Evolutionary conservation across 2,797 vertebrate species (phyloP), one percentile per base, ranked within the genome.

Genomic region (Gadopsis marmoratus): DNA sequence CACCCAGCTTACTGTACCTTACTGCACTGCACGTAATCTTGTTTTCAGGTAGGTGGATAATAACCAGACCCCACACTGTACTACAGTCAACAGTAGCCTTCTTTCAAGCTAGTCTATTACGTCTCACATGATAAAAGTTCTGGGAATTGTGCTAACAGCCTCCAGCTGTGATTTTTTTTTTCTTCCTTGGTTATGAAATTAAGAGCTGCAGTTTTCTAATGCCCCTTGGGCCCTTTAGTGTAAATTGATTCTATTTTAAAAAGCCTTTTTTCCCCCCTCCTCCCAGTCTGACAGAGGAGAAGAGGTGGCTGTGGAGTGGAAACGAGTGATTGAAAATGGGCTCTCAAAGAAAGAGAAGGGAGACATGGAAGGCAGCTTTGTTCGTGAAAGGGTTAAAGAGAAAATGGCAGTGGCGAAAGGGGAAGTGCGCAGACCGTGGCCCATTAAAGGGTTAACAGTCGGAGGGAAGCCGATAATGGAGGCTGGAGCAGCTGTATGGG

Each of bases 171-270:
- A 60, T 2, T 76, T 74, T 66, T 82, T 72, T 61, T 59, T 58
- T 26, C 41, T 86, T 80, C 80, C 84, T 65, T 71, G 70, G 76
- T 93, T 88, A 83, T 88, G 72, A 86, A 91, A 94, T 92, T 91
- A 93, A 92, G 89, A 87, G 89, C 78, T 81, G 88, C 87, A 76
- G 83, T 91, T 92, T 85, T 88, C 85, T 82, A 91, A 92, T 89
- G 81, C 85, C 93, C 85, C 81, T 50, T 71, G 85, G 92, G 88
- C 70, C 85, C 89, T 91, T 92, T 91, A 84, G 82, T 83, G 87
- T 93, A 92, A 94, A 94, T 89, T 92, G 91, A 93, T 89, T 88
- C 87, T 88, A 91, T 94, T 89, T 88, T 78, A 87, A 92, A 92
- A 86, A 56, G 35, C 53, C 12, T 87, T 85, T 88, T 77, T 47